phyloP scores from a whole-genome alignment of 1,140 invertebrate genomes.

The Trachymyrmex cornetzi region DNA sequence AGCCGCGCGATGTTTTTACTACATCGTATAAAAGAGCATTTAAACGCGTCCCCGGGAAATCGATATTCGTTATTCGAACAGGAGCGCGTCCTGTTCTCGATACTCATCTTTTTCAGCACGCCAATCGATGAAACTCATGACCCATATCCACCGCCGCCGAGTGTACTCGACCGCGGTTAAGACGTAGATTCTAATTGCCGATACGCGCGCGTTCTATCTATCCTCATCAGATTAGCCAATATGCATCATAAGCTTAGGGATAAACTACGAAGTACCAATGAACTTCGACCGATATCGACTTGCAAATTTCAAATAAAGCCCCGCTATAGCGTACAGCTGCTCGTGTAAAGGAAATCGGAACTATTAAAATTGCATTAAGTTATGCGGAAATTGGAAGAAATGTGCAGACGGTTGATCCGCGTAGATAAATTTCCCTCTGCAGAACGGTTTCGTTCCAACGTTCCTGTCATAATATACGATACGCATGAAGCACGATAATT shows the following conservation, averaged over 20 bases:
- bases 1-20: constrained; percentile 19
- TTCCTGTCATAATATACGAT: not conserved
- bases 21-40: constrained; percentile 25
- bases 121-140: constrained; percentile 49
- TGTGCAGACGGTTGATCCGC: constrained; percentile 22
- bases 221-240: constrained; percentile 1
- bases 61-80: constrained; percentile 43
- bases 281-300: constrained; percentile 35
- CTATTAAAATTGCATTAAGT: constrained; percentile 38
- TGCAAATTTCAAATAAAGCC: constrained; percentile 14
- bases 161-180: constrained; percentile 10
- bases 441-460: too few relatives aligned
- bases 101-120: constrained; percentile 49
- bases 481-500: not conserved
- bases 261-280: not conserved
- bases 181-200: constrained; percentile 50
- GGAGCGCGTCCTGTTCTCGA: constrained; percentile 22
- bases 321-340: not conserved
- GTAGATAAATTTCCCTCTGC: constrained; percentile 1
- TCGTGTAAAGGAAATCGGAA: constrained; percentile 26
- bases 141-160: constrained; percentile 27
- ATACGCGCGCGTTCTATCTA: constrained; percentile 27
- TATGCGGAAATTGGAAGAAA: constrained; percentile 39
- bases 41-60: constrained; percentile 24
- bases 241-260: not conserved